Conservation (phyloP, 2,888 invertebrate genomes). For the Sinopyrophorus schimmeli region DNA sequence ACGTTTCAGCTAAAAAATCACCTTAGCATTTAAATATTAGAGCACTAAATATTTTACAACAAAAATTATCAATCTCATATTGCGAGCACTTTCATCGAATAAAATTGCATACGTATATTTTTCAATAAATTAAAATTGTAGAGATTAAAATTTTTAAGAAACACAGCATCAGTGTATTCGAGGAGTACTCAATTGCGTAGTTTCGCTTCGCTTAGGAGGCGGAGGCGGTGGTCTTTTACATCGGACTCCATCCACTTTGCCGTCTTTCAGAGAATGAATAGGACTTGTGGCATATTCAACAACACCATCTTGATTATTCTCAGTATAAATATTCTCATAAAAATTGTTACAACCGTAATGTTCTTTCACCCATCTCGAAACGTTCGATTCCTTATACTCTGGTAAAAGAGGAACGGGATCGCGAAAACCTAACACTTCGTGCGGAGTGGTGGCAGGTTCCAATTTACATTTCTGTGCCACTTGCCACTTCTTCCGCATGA, state of each 20-base stretch:
- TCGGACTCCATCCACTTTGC: slow-evolving; percentile 36
- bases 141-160: slow-evolving; percentile 19
- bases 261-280: slow-evolving; percentile 40
- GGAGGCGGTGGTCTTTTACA: slow-evolving; percentile 81
- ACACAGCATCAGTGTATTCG: slow-evolving; percentile 36
- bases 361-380: slow-evolving; percentile 88
- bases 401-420: slow-evolving; percentile 75
- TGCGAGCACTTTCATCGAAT: too few relatives aligned
- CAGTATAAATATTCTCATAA: slow-evolving; percentile 75
- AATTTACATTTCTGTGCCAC: slow-evolving; percentile 90
- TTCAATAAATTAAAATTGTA: slow-evolving; percentile 2
- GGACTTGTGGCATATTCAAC: slow-evolving; percentile 57
- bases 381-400: slow-evolving; percentile 80
- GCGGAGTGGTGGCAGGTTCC: slow-evolving; percentile 85
- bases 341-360: slow-evolving; percentile 77
- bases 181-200: slow-evolving; percentile 73
- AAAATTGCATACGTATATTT: slow-evolving; percentile 3
- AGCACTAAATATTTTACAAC: too few relatives aligned
- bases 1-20: too few relatives aligned
- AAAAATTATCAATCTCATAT: too few relatives aligned
- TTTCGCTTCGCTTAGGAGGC: slow-evolving; percentile 86
- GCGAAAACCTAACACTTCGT: slow-evolving; percentile 87
- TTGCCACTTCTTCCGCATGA: slow-evolving; percentile 93
- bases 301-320: slow-evolving; percentile 53
- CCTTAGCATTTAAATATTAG: too few relatives aligned